Conservation (phyloP, 2,888 invertebrate species). For the Apotomis turbidana region DNA sequence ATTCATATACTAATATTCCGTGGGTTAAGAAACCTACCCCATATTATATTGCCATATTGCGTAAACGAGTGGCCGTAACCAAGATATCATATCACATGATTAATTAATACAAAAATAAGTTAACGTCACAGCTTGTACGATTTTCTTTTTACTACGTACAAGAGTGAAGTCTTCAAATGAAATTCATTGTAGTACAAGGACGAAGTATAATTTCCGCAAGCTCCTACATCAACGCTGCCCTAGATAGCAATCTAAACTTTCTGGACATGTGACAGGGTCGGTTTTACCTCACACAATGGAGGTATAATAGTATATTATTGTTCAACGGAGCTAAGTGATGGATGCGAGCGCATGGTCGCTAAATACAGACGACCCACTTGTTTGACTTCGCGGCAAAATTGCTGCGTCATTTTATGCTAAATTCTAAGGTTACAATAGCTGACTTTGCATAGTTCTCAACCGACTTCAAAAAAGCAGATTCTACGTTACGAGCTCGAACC, state of each 20-base stretch:
- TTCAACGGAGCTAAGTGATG: constrained; percentile 16
- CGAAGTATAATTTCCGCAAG: constrained; percentile 15
- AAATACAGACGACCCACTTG: constrained; percentile 40
- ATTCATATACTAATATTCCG: no score
- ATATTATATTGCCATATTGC: no score
- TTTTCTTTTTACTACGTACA: no score
- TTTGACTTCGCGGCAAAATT: constrained; percentile 28
- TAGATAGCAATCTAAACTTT: not conserved
- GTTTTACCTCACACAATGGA: not conserved
- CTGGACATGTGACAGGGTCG: not conserved
- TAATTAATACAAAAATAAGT: no score
- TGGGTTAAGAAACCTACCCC: no score
- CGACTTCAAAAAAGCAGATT: no score
- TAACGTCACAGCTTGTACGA: no score
- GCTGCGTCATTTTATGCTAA: constrained; percentile 15
- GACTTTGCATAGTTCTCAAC: no score
- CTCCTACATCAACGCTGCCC: not conserved
- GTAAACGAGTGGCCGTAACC: no score
- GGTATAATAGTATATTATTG: constrained; percentile 9
- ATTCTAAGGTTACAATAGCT: not conserved
- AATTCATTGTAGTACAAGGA: not conserved
- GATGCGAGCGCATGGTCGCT: constrained; percentile 37
- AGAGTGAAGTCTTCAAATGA: not conserved
- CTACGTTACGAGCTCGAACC: no score
- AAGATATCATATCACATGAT: no score